phyloP scores from a whole-genome alignment of 2,888 invertebrate species.

The Mimas tiliae region DNA sequence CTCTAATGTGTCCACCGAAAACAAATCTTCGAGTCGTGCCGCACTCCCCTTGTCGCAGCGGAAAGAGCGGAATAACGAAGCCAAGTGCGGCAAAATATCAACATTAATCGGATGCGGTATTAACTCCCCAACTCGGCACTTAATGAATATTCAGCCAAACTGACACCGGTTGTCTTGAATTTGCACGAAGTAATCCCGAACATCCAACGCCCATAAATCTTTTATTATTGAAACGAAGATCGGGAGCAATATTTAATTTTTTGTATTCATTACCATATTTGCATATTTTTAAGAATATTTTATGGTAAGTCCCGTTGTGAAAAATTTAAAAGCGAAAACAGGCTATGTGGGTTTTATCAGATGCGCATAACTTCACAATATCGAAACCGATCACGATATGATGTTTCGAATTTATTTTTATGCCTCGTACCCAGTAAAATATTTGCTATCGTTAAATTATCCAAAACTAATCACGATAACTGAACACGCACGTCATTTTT shows the following conservation, averaged over 20 bases:
- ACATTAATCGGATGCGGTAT: constrained; percentile 56
- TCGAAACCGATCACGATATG: too few species aligned
- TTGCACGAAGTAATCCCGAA: constrained; percentile 68
- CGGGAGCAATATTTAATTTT: constrained; percentile 12
- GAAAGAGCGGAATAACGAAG: constrained; percentile 34
- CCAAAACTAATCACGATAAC: neutral
- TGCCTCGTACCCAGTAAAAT: neutral
- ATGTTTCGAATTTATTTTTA: neutral
- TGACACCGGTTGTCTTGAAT: constrained; percentile 69
- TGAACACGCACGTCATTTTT: neutral
- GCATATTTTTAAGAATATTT: constrained; percentile 13
- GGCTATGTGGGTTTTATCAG: neutral
- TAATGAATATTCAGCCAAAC: constrained; percentile 74
- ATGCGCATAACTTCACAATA: neutral
- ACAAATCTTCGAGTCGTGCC: constrained; percentile 55
- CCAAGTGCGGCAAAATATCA: constrained; percentile 48
- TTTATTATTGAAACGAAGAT: constrained; percentile 46
- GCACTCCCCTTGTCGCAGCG: constrained; percentile 25
- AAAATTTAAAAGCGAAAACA: constrained; percentile 3
- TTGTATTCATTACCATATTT: constrained; percentile 17
- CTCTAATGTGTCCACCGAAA: constrained; percentile 53
- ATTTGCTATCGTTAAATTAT: constrained; percentile 2
- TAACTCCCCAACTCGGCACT: constrained; percentile 52
- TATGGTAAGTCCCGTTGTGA: neutral
- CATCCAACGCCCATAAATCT: constrained; percentile 63